These are phyloP conservation scores for Pristionchus entomophagus DNA, from an alignment of 2,888 invertebrate species.

Conservation along the genomic window DNA sequence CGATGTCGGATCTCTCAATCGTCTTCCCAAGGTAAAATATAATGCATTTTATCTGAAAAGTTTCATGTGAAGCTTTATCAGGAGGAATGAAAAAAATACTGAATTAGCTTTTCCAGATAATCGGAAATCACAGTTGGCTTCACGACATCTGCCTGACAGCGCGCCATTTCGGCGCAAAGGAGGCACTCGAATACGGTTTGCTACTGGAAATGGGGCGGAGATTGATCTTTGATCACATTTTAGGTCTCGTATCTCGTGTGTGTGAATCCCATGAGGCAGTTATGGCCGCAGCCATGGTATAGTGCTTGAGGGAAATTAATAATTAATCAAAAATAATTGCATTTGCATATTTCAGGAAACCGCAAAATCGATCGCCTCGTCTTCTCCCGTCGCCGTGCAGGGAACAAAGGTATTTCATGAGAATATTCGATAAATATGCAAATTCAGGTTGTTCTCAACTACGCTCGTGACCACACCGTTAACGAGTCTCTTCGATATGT, in stretches of 20 bases:
- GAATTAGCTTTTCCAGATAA: constrained; percentile 77
- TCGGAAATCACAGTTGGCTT: constrained; percentile 90
- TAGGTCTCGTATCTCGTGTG: not conserved
- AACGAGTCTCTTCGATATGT: constrained; percentile 90
- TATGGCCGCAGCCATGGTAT: not conserved
- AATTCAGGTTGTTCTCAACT: constrained; percentile 77
- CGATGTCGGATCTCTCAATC: constrained; percentile 93
- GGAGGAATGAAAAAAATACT: no score
- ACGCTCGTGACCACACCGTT: constrained; percentile 89
- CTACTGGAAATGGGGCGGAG: not conserved
- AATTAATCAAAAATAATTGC: not conserved
- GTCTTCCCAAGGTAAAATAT: constrained; percentile 83
- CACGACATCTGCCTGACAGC: constrained; percentile 91
- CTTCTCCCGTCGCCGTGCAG: constrained; percentile 95
- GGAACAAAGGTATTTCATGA: constrained; percentile 84
- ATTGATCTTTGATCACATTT: not conserved
- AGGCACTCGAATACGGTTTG: constrained; percentile 50
- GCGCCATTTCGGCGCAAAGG: constrained; percentile 83
- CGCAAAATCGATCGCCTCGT: constrained; percentile 87
- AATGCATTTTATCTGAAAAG: not conserved
- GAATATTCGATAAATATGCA: not conserved
- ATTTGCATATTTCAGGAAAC: constrained; percentile 81
- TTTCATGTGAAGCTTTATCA: not conserved
- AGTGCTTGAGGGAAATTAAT: not conserved
- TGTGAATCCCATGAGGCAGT: not conserved